Base-by-base conservation (phyloP, 2,797 vertebrate species). In the Pampus argenteus region DNA sequence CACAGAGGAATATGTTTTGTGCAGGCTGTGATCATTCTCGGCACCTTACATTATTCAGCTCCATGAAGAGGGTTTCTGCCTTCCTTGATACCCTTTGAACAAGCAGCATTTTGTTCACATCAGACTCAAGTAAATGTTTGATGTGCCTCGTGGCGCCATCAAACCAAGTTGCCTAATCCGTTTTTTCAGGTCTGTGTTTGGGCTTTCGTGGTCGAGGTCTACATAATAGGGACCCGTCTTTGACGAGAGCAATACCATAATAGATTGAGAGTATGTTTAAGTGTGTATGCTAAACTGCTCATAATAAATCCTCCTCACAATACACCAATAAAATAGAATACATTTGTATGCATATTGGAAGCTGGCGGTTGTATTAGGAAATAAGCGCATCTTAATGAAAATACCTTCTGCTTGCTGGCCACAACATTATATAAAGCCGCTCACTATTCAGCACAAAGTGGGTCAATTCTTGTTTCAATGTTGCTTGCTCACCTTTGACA, bases 271-370 rank as follows among this genome's bases (percentile, higher is more conserved):
- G 60, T 75, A 58, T 80, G 76, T 87, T 85, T 69, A 82, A 83
- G 63, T 76, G 59, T 73, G 72, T 67, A 62, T 54, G 70, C 67
- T 51, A 45, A 78, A 78, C 62, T 60, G 75, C 82, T 83, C 64
- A 75, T 70, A 78, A 84, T 86, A 87, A 86, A 84, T 80, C 83
- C 78, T 71, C 57, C 71, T 60, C 74, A 85, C 79, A 78, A 82
- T 84, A 61, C 78, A 79, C 64, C 66, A 76, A 60, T 78, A 75
- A 75, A 87, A 84, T 65, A 70, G 67, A 84, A 82, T 80, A 81
- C 77, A 88, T 91, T 85, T 82, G 85, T 79, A 89, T 88, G 88
- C 85, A 89, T 88, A 90, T 88, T 62, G 63, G 75, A 74, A 50
- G 55, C 42, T 4, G 23, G 61, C 75, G 86, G 25, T 65, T 77